Conservation (phyloP, 2,888 invertebrate genomes). For the Epistrophe eligans region DNA sequence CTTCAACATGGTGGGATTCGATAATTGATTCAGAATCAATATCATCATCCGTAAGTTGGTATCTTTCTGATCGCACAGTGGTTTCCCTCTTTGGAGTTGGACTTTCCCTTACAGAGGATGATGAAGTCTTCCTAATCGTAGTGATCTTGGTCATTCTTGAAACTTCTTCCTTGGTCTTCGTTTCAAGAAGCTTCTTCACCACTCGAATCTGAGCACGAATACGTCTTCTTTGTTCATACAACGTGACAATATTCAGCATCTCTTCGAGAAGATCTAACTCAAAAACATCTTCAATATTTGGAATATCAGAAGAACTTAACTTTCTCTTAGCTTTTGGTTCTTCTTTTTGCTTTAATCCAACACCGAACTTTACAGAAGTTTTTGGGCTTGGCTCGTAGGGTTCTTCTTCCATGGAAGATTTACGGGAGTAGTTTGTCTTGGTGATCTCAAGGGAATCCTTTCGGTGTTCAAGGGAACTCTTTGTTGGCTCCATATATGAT, state of each 20-base stretch:
- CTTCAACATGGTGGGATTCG: conserved; percentile 68
- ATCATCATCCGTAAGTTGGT: conserved; percentile 57
- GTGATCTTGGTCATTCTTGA: conserved; percentile 60
- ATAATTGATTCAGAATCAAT: conserved; percentile 70
- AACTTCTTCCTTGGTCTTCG: conserved; percentile 76
- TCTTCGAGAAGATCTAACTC: conserved; percentile 89
- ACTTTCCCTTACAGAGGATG: conserved; percentile 55
- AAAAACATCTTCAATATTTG: conserved; percentile 89
- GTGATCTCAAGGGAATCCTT: conserved; percentile 82
- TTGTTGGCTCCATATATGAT: conserved; percentile 84
- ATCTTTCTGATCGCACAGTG: conserved; percentile 41
- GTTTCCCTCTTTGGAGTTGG: conserved; percentile 58
- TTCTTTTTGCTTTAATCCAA: conserved; percentile 87
- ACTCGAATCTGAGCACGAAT: conserved; percentile 91
- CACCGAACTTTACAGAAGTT: conserved; percentile 88
- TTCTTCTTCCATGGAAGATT: conserved; percentile 81
- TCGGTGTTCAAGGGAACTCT: conserved; percentile 83
- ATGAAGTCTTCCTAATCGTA: conserved; percentile 52
- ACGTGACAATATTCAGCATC: conserved; percentile 90
- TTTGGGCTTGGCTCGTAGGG: conserved; percentile 85
- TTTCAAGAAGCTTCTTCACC: conserved; percentile 87
- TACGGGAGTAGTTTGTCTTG: conserved; percentile 81
- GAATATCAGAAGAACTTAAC: conserved; percentile 84
- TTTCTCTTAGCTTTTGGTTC: conserved; percentile 84
- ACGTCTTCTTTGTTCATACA: conserved; percentile 91